These are phyloP conservation scores for Dipodomys ordii DNA, from an alignment of 2,113 vertebrate species.

Conservation along the genomic window DNA sequence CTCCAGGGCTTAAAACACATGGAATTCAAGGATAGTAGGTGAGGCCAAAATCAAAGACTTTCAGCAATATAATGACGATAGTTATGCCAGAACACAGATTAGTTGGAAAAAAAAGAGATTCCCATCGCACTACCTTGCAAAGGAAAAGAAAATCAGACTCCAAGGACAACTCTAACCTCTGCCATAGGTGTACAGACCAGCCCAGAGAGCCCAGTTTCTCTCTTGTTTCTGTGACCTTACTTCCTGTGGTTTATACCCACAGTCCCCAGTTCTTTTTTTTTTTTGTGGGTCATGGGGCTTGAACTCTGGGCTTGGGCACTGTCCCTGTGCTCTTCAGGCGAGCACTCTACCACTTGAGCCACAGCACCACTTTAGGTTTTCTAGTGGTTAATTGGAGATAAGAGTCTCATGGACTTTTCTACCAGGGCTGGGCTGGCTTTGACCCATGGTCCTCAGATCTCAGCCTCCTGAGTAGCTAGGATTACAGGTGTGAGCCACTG, in stretches of 20 bases:
- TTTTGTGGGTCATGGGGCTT: no score
- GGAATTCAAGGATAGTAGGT: not conserved
- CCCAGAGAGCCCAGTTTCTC: not conserved
- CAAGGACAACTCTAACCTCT: not conserved
- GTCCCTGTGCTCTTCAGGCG: no score
- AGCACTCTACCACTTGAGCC: no score
- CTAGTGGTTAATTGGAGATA: no score
- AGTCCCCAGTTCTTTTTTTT: not conserved
- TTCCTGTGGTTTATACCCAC: not conserved
- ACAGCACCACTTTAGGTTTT: no score
- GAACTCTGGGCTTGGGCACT: no score
- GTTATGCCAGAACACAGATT: not conserved
- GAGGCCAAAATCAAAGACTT: not conserved
- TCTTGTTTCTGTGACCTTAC: not conserved
- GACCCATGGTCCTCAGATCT: no score
- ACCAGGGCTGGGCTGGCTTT: no score
- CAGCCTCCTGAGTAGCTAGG: no score
- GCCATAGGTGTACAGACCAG: not conserved
- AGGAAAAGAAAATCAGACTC: not conserved
- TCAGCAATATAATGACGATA: not conserved
- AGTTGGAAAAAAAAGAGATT: not conserved
- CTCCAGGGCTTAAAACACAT: constrained; percentile 6
- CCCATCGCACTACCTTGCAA: not conserved
- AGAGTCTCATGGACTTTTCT: no score
- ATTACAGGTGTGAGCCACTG: no score